Conservation (phyloP, 1,140 invertebrate species). For the Camponotus vicinus region DNA sequence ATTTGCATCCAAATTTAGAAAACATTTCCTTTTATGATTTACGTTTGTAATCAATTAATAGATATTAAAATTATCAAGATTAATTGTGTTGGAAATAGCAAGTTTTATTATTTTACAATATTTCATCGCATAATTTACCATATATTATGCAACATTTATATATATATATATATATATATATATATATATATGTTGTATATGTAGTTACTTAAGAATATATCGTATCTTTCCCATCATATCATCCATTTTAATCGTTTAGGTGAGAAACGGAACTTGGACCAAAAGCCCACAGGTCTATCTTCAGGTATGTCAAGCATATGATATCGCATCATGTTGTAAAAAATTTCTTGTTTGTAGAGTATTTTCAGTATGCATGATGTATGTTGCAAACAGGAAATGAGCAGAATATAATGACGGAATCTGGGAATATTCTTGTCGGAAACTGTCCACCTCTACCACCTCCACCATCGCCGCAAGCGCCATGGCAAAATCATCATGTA, state of each 20-base stretch:
- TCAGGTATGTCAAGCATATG: constrained; percentile 65
- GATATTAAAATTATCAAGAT: constrained; percentile 21
- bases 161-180: background rate
- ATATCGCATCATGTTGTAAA: constrained; percentile 13
- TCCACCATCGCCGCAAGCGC: constrained; percentile 72
- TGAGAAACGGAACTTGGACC: constrained; percentile 83
- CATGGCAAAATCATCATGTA: constrained; percentile 81
- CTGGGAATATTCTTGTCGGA: constrained; percentile 65
- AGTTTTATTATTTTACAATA: constrained; percentile 45
- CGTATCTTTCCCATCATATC: constrained; percentile 61
- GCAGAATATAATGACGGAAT: constrained; percentile 75
- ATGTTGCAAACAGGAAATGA: constrained; percentile 78
- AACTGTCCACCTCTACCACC: constrained; percentile 73
- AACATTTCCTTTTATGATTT: constrained; percentile 26
- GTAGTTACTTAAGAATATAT: constrained; percentile 1
- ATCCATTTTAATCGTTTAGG: constrained; percentile 76
- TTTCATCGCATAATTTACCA: constrained; percentile 68
- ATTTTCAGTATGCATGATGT: background rate
- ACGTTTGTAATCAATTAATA: background rate
- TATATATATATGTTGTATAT: constrained; percentile 16
- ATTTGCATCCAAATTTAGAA: constrained; percentile 43
- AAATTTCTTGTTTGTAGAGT: constrained; percentile 36
- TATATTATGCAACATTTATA: constrained; percentile 49
- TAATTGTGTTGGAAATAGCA: constrained; percentile 14
- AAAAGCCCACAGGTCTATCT: constrained; percentile 69